Base-by-base conservation (phyloP, 2,797 vertebrate genomes). In the Halcyon smyrnensis region DNA sequence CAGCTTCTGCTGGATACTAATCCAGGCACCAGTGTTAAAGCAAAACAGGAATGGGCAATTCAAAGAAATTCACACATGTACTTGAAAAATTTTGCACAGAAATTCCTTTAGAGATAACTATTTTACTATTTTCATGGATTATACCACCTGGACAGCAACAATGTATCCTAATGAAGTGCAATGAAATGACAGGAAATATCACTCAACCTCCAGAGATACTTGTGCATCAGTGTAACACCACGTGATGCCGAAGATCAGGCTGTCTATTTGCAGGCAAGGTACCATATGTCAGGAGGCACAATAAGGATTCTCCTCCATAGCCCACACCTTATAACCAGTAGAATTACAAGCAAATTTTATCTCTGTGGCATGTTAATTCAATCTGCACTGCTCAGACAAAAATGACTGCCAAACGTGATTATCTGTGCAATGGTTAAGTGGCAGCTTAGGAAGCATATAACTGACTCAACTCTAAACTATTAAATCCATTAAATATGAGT, bases 281-380 rank as follows among this genome's bases (percentile, higher is more conserved):
- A 91, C 64, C 91, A 86, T 54, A 92, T 41, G 71, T 88, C 57
- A 89, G 57, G n/a, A 86, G 65, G 39, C 78, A 89, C 50, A 71
- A 51, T 53, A 50, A 93, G 53, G 67, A 74, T 85, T 75, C 83
- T 94, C 37, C 78, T 94, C 76, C 86, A 41, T 6, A 89, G 37
- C 32, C 43, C 57, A 88, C 82, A 93, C 81, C 89, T 81, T 69
- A 68, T 18, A 57, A 84, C 65, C 39, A 75, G 80, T 2, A 83
- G 30, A 91, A 92, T 78, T 84, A 76, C 16, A 32, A 92, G 62
- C 36, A 97, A 86, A 81, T 89, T 96, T 92, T 69, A 65, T 87
- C 84, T 87, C 80, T 46, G 37, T 65, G 51, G 16, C 76, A 75
- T 63, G 76, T 74, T 92, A 90, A 95, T 92, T 94, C 91, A 82